Evolutionary conservation across 2,797 vertebrate species (phyloP), one percentile per base, ranked within the genome.

Genomic region (Arremon brunneinucha): DNA sequence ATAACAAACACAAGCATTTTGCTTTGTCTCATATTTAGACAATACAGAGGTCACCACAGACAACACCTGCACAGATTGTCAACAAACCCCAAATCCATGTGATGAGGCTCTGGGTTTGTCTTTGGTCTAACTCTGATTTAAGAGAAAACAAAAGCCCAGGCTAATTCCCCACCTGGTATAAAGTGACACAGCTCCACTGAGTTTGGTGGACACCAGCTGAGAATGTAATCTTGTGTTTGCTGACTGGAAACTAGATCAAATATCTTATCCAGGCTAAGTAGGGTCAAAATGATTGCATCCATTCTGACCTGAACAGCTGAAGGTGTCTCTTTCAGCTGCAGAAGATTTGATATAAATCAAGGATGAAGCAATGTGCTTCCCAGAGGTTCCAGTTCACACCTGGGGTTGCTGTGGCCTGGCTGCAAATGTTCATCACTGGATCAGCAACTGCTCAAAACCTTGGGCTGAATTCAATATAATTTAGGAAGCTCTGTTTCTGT

Each of bases 251-350:
- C 1, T 44, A 83, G 62, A 60, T 93, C 83, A 90, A 70, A 88
- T 92, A 52, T 62, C 76, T 94, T 88, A 60, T 34, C 41, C 37
- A 34, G 35, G 55, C n/a, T 68, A 74, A 76, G 41, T 30, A 35
- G 59, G 50, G 74, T 88, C 89, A 87, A 90, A 93, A 87, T 49
- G 30, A 60, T 79, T 75, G 44, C 37, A 83, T 81, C 68, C 92
- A 83, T 96, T 95, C 87, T 96, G 81, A 96, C 59, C 30, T 3
- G 7, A 95, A 94, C 72, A 92, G 88, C 87, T 83, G 92, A 95
- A 77, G 49, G 60, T 94, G 71, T 95, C 35, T 30, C 69, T 95
- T 92, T 95, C 27, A 16, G 46, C 75, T 77, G 44, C 39, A 78
- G 86, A 89, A 85, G 57, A 3, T 26, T 87, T 89, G 90, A 60